phyloP scores from a whole-genome alignment of 1,140 invertebrate genomes.

The Capitella teleta region DNA sequence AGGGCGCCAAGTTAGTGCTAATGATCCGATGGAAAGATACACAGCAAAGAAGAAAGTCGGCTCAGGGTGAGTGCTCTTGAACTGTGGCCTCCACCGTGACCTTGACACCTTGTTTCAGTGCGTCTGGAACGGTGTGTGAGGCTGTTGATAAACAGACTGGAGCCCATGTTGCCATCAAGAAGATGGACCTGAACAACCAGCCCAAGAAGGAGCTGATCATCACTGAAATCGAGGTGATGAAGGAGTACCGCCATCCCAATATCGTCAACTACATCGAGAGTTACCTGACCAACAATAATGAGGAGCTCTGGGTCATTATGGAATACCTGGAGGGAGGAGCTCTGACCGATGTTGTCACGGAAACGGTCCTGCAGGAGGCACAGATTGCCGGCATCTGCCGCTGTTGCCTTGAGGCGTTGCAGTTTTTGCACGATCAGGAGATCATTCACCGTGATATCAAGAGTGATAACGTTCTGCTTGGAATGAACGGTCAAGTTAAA shows the following conservation, averaged over 20 bases:
- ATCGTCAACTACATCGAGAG: slow-evolving; percentile 66
- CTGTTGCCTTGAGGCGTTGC: slow-evolving; percentile 45
- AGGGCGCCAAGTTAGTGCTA: neutral
- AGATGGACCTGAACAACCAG: slow-evolving; percentile 46
- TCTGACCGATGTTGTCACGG: slow-evolving; percentile 48
- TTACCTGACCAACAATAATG: slow-evolving; percentile 63
- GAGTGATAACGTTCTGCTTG: slow-evolving; percentile 14
- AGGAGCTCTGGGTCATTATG: slow-evolving; percentile 62
- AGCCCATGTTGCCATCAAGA: slow-evolving; percentile 45
- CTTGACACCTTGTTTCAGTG: slow-evolving; percentile 23
- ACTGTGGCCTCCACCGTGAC: neutral
- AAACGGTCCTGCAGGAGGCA: slow-evolving; percentile 54
- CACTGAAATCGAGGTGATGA: slow-evolving; percentile 46
- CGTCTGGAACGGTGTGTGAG: slow-evolving; percentile 44
- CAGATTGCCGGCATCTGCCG: slow-evolving; percentile 94
- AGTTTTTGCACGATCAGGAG: slow-evolving; percentile 10
- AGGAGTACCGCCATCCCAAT: slow-evolving; percentile 35
- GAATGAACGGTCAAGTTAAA: slow-evolving; percentile 27
- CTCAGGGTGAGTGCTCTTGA: slow-evolving; percentile 1
- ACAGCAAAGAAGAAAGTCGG: slow-evolving; percentile 1
- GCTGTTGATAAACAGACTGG: slow-evolving; percentile 28
- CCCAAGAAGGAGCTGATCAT: slow-evolving; percentile 48
- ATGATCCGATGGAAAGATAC: neutral
- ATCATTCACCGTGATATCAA: slow-evolving; percentile 15
- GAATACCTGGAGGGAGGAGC: slow-evolving; percentile 49